Evolutionary conservation across 2,797 vertebrate genomes (phyloP).

Genomic region (Poecilia wingei): DNA sequence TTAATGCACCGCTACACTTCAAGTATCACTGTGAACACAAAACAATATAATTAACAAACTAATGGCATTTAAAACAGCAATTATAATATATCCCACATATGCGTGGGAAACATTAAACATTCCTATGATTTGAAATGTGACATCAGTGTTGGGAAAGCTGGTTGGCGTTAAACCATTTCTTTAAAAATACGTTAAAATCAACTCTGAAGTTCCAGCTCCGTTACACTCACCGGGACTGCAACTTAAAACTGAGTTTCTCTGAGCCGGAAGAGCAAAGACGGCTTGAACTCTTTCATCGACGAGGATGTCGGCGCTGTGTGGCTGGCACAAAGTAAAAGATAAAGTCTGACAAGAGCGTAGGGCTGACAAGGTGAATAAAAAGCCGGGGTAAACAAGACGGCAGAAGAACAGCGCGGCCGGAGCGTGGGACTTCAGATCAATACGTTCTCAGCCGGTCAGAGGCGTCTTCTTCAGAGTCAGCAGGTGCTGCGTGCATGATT

Average conservation of each 20-base stretch:
- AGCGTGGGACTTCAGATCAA: conserved; percentile 66
- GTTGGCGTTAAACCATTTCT: background rate
- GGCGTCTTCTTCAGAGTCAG: conserved; percentile 67
- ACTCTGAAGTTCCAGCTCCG: background rate
- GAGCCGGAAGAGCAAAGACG: background rate
- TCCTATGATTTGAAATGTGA: background rate
- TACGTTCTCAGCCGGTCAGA: conserved; percentile 62
- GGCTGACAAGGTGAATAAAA: conserved; percentile 37
- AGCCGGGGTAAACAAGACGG: conserved; percentile 23
- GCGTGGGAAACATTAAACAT: background rate
- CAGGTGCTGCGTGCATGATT: conserved; percentile 64
- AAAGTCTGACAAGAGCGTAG: conserved; percentile 32
- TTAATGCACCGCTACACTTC: background rate
- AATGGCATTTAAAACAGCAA: background rate
- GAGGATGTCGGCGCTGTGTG: conserved; percentile 11
- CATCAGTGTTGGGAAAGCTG: background rate
- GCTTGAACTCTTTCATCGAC: conserved; percentile 9
- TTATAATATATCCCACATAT: background rate
- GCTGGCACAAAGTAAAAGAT: conserved; percentile 23
- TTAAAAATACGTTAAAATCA: background rate
- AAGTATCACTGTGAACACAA: background rate
- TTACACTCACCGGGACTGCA: background rate
- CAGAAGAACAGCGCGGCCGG: conserved; percentile 39
- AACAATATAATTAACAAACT: background rate
- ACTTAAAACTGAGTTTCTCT: conserved; percentile 6